Evolutionary conservation across 2,797 vertebrate genomes (phyloP).

Genomic region (Notamacropus eugenii): DNA sequence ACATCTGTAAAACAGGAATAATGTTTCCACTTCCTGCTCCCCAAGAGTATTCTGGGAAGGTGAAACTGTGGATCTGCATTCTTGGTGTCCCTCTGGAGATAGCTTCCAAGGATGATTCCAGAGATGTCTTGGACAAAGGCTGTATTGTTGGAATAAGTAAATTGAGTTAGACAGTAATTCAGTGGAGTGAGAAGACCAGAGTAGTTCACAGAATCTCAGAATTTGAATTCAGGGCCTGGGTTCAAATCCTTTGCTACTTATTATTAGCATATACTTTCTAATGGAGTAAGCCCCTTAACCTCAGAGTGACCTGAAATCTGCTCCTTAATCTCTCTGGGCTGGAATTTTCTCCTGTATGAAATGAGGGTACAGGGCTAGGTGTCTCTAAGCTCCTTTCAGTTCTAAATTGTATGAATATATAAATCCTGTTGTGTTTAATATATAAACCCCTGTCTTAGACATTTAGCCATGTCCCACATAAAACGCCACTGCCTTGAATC

Average conservation of each 20-base stretch:
- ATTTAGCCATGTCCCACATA: neutral
- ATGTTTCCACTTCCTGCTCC: neutral
- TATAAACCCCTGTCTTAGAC: neutral
- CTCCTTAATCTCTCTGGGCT: neutral
- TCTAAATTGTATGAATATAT: neutral
- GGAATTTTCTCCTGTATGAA: neutral
- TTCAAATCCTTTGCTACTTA: neutral
- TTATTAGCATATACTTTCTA: slow-evolving; percentile 6
- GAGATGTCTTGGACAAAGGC: slow-evolving; percentile 9
- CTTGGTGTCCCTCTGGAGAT: slow-evolving; percentile 1
- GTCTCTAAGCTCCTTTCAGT: neutral
- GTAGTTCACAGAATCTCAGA: neutral
- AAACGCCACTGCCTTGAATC: neutral
- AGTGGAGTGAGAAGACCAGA: neutral
- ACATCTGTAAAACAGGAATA: neutral
- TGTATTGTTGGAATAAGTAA: slow-evolving; percentile 7
- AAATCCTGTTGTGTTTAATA: neutral
- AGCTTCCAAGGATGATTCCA: slow-evolving; percentile 7
- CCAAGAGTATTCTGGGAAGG: neutral
- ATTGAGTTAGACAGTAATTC: neutral
- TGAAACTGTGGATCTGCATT: neutral
- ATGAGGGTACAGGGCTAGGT: neutral
- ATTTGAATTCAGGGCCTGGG: neutral
- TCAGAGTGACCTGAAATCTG: neutral
- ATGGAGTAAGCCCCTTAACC: slow-evolving; percentile 14